Base-by-base conservation (phyloP, 2,888 invertebrate species). In the Myathropa florea region DNA sequence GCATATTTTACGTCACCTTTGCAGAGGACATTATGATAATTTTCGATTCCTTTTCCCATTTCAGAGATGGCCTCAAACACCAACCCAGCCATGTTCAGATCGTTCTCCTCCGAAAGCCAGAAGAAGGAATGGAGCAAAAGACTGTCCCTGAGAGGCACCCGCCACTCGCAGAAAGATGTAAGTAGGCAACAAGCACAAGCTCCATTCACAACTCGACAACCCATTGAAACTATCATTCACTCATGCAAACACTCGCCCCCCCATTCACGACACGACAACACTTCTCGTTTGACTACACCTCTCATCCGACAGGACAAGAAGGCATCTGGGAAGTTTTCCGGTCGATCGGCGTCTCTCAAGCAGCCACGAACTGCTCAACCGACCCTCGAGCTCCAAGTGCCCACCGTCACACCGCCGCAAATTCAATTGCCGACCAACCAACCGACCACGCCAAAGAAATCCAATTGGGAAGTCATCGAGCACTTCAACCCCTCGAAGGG, bases 391-490 rank as follows among this genome's bases (percentile, higher is more conserved):
- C 90, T 93, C 83, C 91, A 91, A 89, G 91, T 90, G 36, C 91
- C 91, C 63, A 82, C 84, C 72, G 53, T 53, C 36, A 68, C 75
- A 59, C 81, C 82, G 71, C 88, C 86, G 36, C 88, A 88, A 70
- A 75, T 77, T 59, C 88, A 91, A 86, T 61, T 91, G 91, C 88
- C 93, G 89, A 91, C 93, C 60, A 91, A 95, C 87, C 93, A 95
- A 23, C 94, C 95, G 60, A 95, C 95, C 23, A 95, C 95, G 2
- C 94, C 95, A 3, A 95, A 95, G 92, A 97, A 97, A 92, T 97
- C 97, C 90, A 97, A 97, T 93, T 97, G 97, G 97, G 97, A 97
- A 92, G 97, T 97, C 89, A 97, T 97, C 90, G 97, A 97, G 92
- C 97, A 97, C 93, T 97, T 96, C 93, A 95, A 95, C 81, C 94